Base-by-base conservation (phyloP, 2,797 vertebrate species). In the Cuculus canorus region DNA sequence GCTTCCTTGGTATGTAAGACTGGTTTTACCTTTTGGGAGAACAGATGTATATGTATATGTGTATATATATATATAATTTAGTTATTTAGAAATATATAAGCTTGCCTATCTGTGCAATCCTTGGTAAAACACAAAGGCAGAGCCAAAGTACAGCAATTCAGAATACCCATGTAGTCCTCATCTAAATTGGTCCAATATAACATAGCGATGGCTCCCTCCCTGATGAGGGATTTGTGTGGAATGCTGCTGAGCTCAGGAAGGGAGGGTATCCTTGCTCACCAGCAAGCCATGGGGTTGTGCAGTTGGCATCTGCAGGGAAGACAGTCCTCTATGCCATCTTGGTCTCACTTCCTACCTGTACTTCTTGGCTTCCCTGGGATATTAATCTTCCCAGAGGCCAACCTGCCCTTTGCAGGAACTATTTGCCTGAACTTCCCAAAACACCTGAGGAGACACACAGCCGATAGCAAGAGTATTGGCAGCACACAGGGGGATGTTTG, bases 281-380 rank as follows among this genome's bases (percentile, higher is more conserved):
- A 24, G 23, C 13, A 43, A 78, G 13, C 21, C 14, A 7, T 25
- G 23, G 9, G 1, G 1, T 41, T 0, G 0, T 48, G 64, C 1
- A 4, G 27, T 6, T 64, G 23, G 23, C 48, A 13, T 61, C 30
- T 57, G 32, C 24, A 65, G 72, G 33, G 30, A 77, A 28, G 41
- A 13, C 11, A 72, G 8, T 47, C 7, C 11, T 35, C 9, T 24
- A 28, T 32, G 35, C 4, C n/a, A 10, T 48, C 57, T 39, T 52
- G 16, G 7, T 80, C 45, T 70, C 19, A 7, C 10, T 63, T 37
- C 32, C 24, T 11, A 47, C 22, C 2, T 4, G 18, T 0, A 0
- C 18, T 90, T 79, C 53, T 63, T 76, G 77, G 24, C 41, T 64
- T 83, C 45, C 30, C 10, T 35, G 13, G 32, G 21, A 39, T 25